Evolutionary conservation across 1,140 invertebrate species (phyloP).

Genomic region (Drosophila takahashii): DNA sequence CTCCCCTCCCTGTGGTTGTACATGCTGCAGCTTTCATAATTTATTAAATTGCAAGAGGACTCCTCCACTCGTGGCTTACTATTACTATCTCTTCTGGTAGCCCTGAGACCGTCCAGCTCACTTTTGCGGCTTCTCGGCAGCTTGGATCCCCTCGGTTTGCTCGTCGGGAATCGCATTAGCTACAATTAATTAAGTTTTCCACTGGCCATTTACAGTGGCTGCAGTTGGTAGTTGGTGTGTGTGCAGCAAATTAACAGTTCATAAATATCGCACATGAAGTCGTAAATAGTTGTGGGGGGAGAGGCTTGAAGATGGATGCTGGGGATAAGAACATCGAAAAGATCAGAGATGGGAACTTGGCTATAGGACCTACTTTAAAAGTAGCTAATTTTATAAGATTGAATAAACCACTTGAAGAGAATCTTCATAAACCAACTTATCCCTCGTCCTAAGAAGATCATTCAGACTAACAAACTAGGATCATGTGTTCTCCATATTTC

Average conservation of each 20-base stretch:
- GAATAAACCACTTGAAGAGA: not conserved
- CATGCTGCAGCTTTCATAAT: slow-evolving; percentile 62
- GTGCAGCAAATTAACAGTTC: slow-evolving; percentile 72
- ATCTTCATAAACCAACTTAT: slow-evolving; percentile 1
- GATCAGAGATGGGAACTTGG: slow-evolving; percentile 9
- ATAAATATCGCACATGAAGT: slow-evolving; percentile 63
- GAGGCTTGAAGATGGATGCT: not conserved
- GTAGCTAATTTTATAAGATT: too few relatives aligned
- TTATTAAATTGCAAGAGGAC: slow-evolving; percentile 55
- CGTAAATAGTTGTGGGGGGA: slow-evolving; percentile 52
- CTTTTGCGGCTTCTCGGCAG: slow-evolving; percentile 48
- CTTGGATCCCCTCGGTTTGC: slow-evolving; percentile 12
- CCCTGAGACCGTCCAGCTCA: slow-evolving; percentile 24
- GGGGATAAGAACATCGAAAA: not conserved
- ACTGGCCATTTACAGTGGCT: slow-evolving; percentile 65
- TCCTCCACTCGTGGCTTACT: slow-evolving; percentile 11
- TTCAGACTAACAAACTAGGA: not conserved
- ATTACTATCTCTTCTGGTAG: slow-evolving; percentile 10
- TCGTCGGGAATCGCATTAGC: slow-evolving; percentile 66
- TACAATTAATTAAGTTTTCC: slow-evolving; percentile 78
- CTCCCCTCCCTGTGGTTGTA: slow-evolving; percentile 32
- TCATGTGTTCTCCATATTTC: slow-evolving; percentile 13
- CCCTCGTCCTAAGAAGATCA: too few relatives aligned
- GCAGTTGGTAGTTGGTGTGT: slow-evolving; percentile 49
- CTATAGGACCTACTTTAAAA: not conserved